Percentiles rank a stretch among this genome's conserved stretches.
phyloP scores from a whole-genome alignment of 1,140 invertebrate genomes.

The Polypedilum pembai region DNA sequence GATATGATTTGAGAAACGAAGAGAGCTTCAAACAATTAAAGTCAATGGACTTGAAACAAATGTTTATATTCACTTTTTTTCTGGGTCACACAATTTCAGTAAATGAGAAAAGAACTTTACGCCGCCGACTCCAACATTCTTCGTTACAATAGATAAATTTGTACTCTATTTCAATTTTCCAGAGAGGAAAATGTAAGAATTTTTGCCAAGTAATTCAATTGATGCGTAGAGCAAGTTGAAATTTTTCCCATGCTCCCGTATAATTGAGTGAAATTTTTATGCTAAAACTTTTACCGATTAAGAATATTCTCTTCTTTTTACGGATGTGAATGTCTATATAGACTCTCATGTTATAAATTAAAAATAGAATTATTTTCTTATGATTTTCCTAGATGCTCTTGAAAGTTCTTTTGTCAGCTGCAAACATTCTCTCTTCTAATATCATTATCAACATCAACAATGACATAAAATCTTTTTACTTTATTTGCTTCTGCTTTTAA shows the following conservation, averaged over 20 bases:
- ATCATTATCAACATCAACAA: too few relatives aligned
- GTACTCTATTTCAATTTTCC: background rate
- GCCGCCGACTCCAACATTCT: background rate
- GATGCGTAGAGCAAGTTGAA: background rate
- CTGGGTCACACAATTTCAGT: background rate
- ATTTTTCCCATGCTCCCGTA: background rate
- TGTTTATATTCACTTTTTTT: background rate
- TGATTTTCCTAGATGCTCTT: too few relatives aligned
- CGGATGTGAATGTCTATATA: too few relatives aligned
- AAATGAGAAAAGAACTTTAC: background rate
- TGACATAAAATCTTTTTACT: too few relatives aligned
- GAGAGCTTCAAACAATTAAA: slow-evolving; percentile 13
- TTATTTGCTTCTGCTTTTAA: too few relatives aligned
- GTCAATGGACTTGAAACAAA: slow-evolving; percentile 7
- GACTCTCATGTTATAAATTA: too few relatives aligned
- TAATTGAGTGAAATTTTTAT: background rate
- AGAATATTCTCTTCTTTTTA: too few relatives aligned
- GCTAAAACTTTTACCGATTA: background rate
- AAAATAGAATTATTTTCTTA: too few relatives aligned
- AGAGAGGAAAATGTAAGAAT: background rate
- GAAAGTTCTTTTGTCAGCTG: too few relatives aligned
- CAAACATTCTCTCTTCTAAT: too few relatives aligned
- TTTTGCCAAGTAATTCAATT: slow-evolving; percentile 5
- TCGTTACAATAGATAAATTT: slow-evolving; percentile 8
- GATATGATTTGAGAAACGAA: background rate